phyloP scores from a whole-genome alignment of 2,113 vertebrate genomes.

The Raja brachyura region DNA sequence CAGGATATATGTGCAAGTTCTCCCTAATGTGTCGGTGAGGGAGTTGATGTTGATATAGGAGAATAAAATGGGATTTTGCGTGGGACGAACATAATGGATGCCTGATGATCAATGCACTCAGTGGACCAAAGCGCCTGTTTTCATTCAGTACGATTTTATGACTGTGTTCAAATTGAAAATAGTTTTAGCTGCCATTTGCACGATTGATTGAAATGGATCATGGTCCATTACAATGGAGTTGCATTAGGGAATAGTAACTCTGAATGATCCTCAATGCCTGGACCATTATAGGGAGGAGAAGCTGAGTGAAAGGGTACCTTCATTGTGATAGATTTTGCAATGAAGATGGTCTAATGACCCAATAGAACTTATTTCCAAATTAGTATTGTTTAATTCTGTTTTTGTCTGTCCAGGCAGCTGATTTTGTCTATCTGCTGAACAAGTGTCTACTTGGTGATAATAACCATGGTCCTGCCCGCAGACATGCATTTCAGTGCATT shows the following conservation, averaged over 20 bases:
- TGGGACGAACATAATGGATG: too few relatives aligned
- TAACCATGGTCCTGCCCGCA: not conserved
- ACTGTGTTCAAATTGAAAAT: not conserved
- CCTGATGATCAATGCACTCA: too few relatives aligned
- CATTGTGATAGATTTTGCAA: not conserved
- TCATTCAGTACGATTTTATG: too few relatives aligned
- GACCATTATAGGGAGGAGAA: not conserved
- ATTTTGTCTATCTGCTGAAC: not conserved
- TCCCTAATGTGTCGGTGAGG: too few relatives aligned
- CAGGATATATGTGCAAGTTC: not conserved
- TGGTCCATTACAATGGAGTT: not conserved
- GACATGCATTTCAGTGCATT: not conserved
- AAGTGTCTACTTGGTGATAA: not conserved
- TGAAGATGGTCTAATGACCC: not conserved
- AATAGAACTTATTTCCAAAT: not conserved
- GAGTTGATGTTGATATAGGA: too few relatives aligned
- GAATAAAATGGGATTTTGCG: too few relatives aligned
- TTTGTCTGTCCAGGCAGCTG: not conserved
- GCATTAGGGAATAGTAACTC: not conserved
- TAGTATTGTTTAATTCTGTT: too few relatives aligned
- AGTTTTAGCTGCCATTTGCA: not conserved
- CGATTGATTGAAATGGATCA: not conserved
- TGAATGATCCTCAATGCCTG: not conserved
- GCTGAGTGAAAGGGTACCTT: not conserved
- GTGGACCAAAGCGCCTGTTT: too few relatives aligned